These are phyloP conservation scores for Nixonia krombeini DNA, from an alignment of 1,140 invertebrate species.

Conservation along the genomic window DNA sequence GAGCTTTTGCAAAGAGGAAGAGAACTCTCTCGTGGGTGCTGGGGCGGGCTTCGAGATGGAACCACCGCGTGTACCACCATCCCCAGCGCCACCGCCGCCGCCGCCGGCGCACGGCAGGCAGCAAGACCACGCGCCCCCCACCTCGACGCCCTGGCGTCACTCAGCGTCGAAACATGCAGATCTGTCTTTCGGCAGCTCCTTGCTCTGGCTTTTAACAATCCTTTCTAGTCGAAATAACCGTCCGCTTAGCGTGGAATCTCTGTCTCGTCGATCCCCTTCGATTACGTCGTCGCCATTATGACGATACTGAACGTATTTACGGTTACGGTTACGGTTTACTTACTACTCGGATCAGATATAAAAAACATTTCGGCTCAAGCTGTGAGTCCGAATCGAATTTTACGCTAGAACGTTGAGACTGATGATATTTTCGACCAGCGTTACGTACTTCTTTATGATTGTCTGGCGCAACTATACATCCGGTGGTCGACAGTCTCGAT, in stretches of 20 bases:
- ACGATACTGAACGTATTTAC: no score
- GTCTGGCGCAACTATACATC: background rate
- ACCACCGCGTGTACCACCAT: conserved; percentile 53
- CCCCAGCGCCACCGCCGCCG: conserved; percentile 67
- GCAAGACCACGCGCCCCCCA: conserved; percentile 72
- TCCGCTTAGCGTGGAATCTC: no score
- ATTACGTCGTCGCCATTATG: no score
- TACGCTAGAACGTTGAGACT: no score
- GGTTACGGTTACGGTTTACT: no score
- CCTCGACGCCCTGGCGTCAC: conserved; percentile 68
- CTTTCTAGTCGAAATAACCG: background rate
- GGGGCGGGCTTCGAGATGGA: conserved; percentile 35
- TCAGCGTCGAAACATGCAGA: conserved; percentile 65
- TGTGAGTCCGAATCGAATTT: no score
- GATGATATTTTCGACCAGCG: no score
- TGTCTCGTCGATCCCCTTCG: no score
- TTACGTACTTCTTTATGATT: background rate
- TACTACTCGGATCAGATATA: no score
- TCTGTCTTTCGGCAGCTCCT: background rate
- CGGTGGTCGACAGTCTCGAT: no score
- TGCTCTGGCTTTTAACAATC: conserved; percentile 10
- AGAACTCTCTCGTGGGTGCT: conserved; percentile 37
- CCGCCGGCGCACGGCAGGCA: conserved; percentile 73
- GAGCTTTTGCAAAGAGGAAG: conserved; percentile 24
- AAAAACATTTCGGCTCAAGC: no score